phyloP scores from a whole-genome alignment of 2,113 vertebrate species.

The Elephas maximus region DNA sequence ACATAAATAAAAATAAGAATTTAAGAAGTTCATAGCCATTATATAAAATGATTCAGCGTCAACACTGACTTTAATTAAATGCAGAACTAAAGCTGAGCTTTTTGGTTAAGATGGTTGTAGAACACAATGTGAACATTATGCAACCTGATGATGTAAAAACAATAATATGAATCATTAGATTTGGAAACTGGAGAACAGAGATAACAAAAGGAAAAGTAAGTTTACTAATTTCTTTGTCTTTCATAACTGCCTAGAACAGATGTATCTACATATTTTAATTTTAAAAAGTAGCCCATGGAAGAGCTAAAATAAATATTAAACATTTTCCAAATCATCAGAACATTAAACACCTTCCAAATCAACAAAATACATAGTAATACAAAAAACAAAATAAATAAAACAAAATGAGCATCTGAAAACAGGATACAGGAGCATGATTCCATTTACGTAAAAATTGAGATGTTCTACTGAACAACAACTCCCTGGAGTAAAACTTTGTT shows the following conservation, averaged over 20 bases:
- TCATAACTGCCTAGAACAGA: neutral
- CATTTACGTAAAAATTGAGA: neutral
- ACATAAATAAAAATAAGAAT: slow-evolving; percentile 20
- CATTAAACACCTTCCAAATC: neutral
- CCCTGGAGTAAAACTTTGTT: neutral
- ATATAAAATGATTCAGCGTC: neutral
- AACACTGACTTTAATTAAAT: slow-evolving; percentile 34
- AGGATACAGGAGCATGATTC: neutral
- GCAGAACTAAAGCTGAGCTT: neutral
- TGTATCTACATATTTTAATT: neutral
- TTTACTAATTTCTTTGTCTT: neutral
- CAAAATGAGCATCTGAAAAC: neutral
- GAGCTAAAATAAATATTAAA: neutral
- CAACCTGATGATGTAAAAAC: neutral
- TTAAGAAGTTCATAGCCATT: neutral
- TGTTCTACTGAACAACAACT: neutral
- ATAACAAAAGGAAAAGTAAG: neutral
- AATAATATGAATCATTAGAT: neutral
- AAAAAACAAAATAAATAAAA: neutral
- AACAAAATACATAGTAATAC: neutral
- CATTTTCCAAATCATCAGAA: neutral
- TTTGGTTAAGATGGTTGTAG: neutral
- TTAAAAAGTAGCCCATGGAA: neutral
- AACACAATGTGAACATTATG: neutral
- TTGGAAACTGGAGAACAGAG: neutral